A percentile compares a stretch with the other conserved stretches of the same genome.
These are phyloP conservation scores for Brassicogethes aeneus DNA, from an alignment of 2,888 invertebrate genomes.

Conservation along the genomic window DNA sequence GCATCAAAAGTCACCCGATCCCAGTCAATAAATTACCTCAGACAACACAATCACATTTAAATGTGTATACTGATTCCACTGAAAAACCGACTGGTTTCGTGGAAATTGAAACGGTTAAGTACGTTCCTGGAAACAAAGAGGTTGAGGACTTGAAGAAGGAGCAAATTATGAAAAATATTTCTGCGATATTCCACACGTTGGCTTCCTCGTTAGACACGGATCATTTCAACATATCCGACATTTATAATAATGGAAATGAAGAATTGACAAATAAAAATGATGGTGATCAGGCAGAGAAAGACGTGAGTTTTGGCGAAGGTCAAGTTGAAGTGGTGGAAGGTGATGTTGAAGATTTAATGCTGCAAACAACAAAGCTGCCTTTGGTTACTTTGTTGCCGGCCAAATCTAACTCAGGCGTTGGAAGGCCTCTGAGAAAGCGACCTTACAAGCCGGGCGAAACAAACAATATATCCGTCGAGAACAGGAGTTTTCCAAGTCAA, in stretches of 20 bases:
- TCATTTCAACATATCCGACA: constrained; percentile 11
- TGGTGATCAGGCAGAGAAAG: constrained; percentile 7
- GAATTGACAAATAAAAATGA: constrained; percentile 5
- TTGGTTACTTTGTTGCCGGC: constrained; percentile 64
- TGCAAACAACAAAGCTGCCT: constrained; percentile 34
- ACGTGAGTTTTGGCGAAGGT: constrained; percentile 29
- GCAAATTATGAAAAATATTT: constrained; percentile 50
- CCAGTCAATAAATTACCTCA: constrained; percentile 56
- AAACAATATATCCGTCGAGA: constrained; percentile 22
- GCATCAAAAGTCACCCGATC: constrained; percentile 56
- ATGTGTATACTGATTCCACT: neutral
- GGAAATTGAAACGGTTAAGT: constrained; percentile 23
- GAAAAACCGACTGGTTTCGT: constrained; percentile 22
- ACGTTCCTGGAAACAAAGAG: constrained; percentile 2
- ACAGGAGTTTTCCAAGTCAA: constrained; percentile 30
- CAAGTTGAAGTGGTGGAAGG: constrained; percentile 34
- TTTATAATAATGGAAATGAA: constrained; percentile 4
- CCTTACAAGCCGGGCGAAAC: constrained; percentile 39
- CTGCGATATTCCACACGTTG: constrained; percentile 55
- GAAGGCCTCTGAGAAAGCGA: constrained; percentile 58
- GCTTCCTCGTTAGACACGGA: constrained; percentile 46
- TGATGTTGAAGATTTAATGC: constrained; percentile 32
- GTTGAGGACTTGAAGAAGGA: constrained; percentile 19
- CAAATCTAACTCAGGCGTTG: constrained; percentile 70
- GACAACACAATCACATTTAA: constrained; percentile 34